phyloP scores from a whole-genome alignment of 2,113 vertebrate species.

The Cephalopholis sonnerati region DNA sequence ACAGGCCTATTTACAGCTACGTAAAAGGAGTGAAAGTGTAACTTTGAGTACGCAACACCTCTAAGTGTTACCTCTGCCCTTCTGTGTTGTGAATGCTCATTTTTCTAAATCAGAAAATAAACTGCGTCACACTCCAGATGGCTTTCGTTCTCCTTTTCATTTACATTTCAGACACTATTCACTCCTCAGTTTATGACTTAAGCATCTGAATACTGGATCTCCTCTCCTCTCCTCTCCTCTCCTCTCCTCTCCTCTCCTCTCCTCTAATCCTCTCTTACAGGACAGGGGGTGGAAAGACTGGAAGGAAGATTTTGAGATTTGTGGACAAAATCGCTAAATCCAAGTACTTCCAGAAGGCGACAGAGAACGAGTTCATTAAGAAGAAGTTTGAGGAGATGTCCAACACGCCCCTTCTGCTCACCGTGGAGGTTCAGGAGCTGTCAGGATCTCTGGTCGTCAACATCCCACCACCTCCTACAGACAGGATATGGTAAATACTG shows the following conservation, averaged over 20 bases:
- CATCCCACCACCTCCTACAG: constrained; percentile 89
- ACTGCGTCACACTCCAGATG: constrained; percentile 60
- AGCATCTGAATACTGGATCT: constrained; percentile 37
- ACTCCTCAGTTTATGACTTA: constrained; percentile 30
- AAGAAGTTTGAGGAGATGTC: constrained; percentile 95
- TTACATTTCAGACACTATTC: constrained; percentile 29
- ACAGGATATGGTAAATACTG: constrained; percentile 89
- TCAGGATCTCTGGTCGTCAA: constrained; percentile 88
- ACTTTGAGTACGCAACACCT: background rate
- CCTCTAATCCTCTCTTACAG: constrained; percentile 64
- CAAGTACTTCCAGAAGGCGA: constrained; percentile 92
- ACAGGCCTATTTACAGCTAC: background rate
- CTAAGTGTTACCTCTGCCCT: constrained; percentile 9
- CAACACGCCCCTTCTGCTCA: constrained; percentile 90
- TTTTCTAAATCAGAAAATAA: constrained; percentile 24
- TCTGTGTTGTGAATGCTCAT: constrained; percentile 38
- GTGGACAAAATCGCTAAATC: constrained; percentile 94
- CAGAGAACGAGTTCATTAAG: constrained; percentile 92
- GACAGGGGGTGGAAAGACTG: constrained; percentile 82
- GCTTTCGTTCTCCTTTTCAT: constrained; percentile 39
- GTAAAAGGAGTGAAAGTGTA: background rate
- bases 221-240: constrained; percentile 45
- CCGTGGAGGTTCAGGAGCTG: constrained; percentile 91
- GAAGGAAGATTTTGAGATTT: constrained; percentile 90
- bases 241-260: constrained; percentile 6